Conservation (phyloP, 2,888 invertebrate genomes). For the Oconnorella tubifera region DNA sequence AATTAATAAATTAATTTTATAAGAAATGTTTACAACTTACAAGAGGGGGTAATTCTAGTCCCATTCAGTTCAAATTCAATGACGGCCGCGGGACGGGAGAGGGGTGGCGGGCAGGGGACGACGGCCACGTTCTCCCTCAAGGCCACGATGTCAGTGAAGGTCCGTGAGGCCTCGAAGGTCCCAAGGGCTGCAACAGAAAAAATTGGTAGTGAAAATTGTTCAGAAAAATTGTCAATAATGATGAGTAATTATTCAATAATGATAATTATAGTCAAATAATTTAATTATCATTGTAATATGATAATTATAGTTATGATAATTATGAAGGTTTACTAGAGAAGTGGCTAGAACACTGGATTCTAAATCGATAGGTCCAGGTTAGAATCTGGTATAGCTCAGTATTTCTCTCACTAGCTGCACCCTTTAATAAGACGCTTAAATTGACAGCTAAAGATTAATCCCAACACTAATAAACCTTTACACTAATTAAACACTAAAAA, state of each 20-base stretch:
- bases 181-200: conserved; percentile 11
- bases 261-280: background rate
- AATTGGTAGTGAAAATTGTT: too few species aligned
- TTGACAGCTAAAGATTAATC: too few species aligned
- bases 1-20: too few species aligned
- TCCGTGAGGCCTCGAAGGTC: conserved; percentile 1
- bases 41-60: conserved; percentile 7
- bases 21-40: conserved; percentile 1
- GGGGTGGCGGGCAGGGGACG: conserved; percentile 15
- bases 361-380: too few species aligned
- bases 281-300: background rate
- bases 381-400: too few species aligned
- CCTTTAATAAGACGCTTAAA: too few species aligned
- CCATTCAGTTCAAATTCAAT: conserved; percentile 14
- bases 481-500: too few species aligned
- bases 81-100: conserved; percentile 5
- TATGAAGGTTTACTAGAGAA: background rate
- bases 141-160: conserved; percentile 9
- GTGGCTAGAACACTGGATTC: too few species aligned
- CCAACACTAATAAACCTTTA: too few species aligned
- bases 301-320: background rate
- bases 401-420: too few species aligned
- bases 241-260: too few species aligned
- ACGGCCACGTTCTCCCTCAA: conserved; percentile 13
- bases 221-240: too few species aligned